These are phyloP conservation scores for Apodemus agrarius DNA, from an alignment of 2,797 vertebrate genomes.

Conservation along the genomic window DNA sequence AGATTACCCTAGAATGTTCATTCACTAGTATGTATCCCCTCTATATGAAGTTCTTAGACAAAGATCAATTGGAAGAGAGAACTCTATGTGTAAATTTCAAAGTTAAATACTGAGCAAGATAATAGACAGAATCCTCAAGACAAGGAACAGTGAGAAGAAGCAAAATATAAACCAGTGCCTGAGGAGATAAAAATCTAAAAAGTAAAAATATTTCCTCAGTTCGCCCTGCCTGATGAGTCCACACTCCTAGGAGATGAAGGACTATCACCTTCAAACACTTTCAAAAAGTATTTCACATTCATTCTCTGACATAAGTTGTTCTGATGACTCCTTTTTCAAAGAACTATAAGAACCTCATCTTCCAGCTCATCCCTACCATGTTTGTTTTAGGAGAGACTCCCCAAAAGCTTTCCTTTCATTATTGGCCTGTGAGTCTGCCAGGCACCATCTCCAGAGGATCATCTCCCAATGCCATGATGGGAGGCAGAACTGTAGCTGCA, in stretches of 20 bases:
- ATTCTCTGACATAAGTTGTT: not conserved
- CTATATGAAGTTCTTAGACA: not conserved
- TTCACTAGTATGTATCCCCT: not conserved
- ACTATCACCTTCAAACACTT: not conserved
- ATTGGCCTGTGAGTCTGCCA: not conserved
- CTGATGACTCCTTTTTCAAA: not conserved
- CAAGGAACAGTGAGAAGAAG: not conserved
- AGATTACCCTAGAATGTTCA: not conserved
- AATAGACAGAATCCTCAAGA: not conserved
- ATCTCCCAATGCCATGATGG: not conserved
- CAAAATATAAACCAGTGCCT: too few species aligned
- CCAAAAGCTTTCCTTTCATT: not conserved
- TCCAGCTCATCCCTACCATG: not conserved
- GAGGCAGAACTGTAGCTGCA: constrained; percentile 5
- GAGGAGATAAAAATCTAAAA: not conserved
- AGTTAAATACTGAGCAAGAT: not conserved
- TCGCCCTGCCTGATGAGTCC: not conserved
- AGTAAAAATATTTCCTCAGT: not conserved
- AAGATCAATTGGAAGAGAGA: not conserved
- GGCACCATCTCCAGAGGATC: not conserved
- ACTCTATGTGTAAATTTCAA: not conserved
- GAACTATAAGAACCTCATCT: not conserved
- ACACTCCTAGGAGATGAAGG: not conserved
- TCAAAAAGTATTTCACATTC: not conserved
- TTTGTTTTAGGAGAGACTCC: not conserved